Conservation (phyloP, 2,888 invertebrate genomes). For the Diaprepes abbreviatus region DNA sequence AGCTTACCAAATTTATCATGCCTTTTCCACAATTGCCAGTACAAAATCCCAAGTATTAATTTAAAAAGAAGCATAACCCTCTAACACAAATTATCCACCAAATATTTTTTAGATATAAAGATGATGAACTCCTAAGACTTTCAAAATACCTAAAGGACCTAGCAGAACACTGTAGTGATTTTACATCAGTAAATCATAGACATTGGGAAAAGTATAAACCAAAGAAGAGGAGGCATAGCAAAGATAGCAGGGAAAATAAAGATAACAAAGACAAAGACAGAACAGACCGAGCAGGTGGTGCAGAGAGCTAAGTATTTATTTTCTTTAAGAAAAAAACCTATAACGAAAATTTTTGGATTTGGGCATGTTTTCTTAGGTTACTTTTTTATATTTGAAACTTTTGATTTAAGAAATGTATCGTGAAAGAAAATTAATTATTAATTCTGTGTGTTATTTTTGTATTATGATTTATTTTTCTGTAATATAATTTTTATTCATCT, state of each 20-base stretch:
- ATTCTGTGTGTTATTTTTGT: slow-evolving; percentile 1
- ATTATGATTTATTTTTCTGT: not conserved
- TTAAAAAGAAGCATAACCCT: too few species aligned
- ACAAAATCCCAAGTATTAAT: too few species aligned
- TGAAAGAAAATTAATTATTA: not conserved
- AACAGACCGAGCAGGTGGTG: slow-evolving; percentile 20
- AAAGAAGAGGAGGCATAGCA: slow-evolving; percentile 56
- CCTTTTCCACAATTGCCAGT: too few species aligned
- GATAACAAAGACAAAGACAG: slow-evolving; percentile 36
- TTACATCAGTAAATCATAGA: slow-evolving; percentile 87
- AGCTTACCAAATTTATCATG: too few species aligned
- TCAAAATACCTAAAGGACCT: slow-evolving; percentile 87
- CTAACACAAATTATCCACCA: too few species aligned
- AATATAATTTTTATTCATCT: not conserved
- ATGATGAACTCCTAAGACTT: slow-evolving; percentile 85
- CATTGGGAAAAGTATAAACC: slow-evolving; percentile 90
- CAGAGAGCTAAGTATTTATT: slow-evolving; percentile 25
- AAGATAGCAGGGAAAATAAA: slow-evolving; percentile 31
- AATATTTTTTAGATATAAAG: slow-evolving; percentile 72
- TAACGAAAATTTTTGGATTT: not conserved
- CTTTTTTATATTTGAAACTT: not conserved
- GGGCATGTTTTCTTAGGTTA: not conserved
- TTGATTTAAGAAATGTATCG: not conserved
- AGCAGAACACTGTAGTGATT: slow-evolving; percentile 84
- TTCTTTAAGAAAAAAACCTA: not conserved